Conservation (phyloP, 1,140 invertebrate species). For the Megathymus violae region DNA sequence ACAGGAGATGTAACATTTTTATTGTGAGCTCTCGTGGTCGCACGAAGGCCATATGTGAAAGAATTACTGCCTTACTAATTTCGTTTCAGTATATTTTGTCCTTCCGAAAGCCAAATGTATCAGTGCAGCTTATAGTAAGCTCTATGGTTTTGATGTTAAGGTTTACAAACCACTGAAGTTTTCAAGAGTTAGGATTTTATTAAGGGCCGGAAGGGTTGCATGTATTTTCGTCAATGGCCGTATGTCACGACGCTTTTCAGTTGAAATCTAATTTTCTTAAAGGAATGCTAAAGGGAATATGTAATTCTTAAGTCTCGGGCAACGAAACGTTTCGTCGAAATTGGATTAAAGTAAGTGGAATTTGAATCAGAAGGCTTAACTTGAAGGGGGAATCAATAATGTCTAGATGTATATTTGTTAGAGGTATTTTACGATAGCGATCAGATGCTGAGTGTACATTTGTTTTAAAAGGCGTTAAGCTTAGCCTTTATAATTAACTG, state of each 20-base stretch:
- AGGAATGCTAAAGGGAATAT: slow-evolving; percentile 33
- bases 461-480: too few species aligned
- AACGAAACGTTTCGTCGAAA: background rate
- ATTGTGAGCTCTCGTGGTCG: background rate
- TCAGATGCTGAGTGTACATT: too few species aligned
- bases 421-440: background rate
- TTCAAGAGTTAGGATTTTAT: slow-evolving; percentile 5
- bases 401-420: background rate
- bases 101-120: slow-evolving; percentile 8
- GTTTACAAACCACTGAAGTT: background rate
- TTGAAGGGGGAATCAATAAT: background rate
- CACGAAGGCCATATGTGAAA: slow-evolving; percentile 3
- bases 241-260: slow-evolving; percentile 18
- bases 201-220: slow-evolving; percentile 20
- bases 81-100: slow-evolving; percentile 19
- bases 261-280: slow-evolving; percentile 35
- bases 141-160: background rate
- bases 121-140: background rate
- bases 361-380: background rate
- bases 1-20: background rate
- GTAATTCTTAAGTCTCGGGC: slow-evolving; percentile 18
- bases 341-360: slow-evolving; percentile 5
- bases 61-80: slow-evolving; percentile 17
- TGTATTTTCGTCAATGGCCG: slow-evolving; percentile 24
- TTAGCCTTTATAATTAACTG: too few species aligned